Percentiles rank a stretch among this genome's conserved stretches.
phyloP scores from a whole-genome alignment of 2,888 invertebrate species.

The Tinea trinotella region DNA sequence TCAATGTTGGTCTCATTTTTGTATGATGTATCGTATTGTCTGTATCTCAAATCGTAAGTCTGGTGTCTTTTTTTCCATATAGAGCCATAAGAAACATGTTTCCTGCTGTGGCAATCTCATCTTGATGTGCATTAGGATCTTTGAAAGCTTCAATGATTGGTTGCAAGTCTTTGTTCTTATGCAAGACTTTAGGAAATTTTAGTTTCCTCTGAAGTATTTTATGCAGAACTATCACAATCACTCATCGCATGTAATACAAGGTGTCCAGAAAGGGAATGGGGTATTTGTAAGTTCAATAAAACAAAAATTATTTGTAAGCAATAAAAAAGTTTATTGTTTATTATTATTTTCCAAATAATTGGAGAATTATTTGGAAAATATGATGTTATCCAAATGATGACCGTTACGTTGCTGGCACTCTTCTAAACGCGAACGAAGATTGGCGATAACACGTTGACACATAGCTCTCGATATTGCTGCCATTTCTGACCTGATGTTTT shows the following conservation, averaged over 20 bases:
- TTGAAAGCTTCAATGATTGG: slow-evolving; percentile 15
- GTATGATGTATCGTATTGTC: slow-evolving; percentile 14
- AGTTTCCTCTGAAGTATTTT: too few species aligned
- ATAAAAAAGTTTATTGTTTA: slow-evolving; percentile 21
- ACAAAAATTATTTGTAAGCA: slow-evolving; percentile 22
- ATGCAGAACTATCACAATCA: too few species aligned
- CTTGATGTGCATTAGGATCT: too few species aligned
- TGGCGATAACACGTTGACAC: slow-evolving; percentile 23
- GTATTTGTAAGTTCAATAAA: slow-evolving; percentile 20
- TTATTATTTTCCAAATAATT: not conserved
- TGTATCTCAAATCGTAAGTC: too few species aligned
- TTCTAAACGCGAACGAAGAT: slow-evolving; percentile 25
- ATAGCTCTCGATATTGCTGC: slow-evolving; percentile 25
- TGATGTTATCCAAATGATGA: slow-evolving; percentile 23
- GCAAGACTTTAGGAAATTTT: too few species aligned
- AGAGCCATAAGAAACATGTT: slow-evolving; percentile 7
- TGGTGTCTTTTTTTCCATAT: too few species aligned
- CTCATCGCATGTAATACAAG: too few species aligned
- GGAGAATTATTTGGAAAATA: slow-evolving; percentile 23
- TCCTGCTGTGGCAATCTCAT: slow-evolving; percentile 18
- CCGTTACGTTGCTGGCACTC: slow-evolving; percentile 24
- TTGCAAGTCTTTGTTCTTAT: too few species aligned
- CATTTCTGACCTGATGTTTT: slow-evolving; percentile 24
- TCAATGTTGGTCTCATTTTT: slow-evolving; percentile 12
- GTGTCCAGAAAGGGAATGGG: slow-evolving; percentile 21